Evolutionary conservation across 2,888 invertebrate genomes (phyloP), one percentile per base, ranked within the genome.

Genomic region (Scaptomyza caliginosa): DNA sequence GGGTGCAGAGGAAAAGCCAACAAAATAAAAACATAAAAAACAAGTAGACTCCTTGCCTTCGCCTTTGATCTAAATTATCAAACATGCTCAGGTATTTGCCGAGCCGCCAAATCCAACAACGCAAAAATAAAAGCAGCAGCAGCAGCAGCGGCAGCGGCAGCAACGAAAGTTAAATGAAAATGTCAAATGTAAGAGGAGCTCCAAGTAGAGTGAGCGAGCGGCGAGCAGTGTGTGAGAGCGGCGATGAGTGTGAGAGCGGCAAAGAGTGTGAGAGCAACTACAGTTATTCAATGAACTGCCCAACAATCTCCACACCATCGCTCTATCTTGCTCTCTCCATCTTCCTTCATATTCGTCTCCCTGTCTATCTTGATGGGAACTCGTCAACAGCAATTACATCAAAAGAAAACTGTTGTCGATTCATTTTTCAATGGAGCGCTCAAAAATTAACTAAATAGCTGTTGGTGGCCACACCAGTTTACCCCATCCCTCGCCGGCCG

Each of bases 61-160:
- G 67, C 70, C 86, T 82, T 82, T 82, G 86, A 82, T 82, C 83
- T 86, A 82, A 82, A 86, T 82, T 82, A 80, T 64, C 86, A 74
- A 79, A 71, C 80, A 82, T 82, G 86, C 83, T 83, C 86, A 86
- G 81, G 81, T 82, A 82, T 82, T 82, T 80, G 13, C 21, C 19
- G 1, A 13, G 26, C 17, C 56, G 67, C 64, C 58, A 74, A 70
- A 63, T 58, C 68, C 60, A 73, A 66, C 65, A 73, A 70, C 56
- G 7, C 32, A 6, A 64, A 59, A 45, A 70, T 36, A 46, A 46
- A 36, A 51, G n/a, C 26, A 49, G 34, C 24, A 32, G n/a, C 43
- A 19, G 24, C 23, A 17, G 13, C 30, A 28, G 4, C 28, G 24
- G 19, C 30, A 34, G 52, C 42, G 16, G 21, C 13, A 26, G 8